These are phyloP conservation scores for Dryomyza anilis DNA, from an alignment of 2,888 invertebrate species.

Conservation along the genomic window DNA sequence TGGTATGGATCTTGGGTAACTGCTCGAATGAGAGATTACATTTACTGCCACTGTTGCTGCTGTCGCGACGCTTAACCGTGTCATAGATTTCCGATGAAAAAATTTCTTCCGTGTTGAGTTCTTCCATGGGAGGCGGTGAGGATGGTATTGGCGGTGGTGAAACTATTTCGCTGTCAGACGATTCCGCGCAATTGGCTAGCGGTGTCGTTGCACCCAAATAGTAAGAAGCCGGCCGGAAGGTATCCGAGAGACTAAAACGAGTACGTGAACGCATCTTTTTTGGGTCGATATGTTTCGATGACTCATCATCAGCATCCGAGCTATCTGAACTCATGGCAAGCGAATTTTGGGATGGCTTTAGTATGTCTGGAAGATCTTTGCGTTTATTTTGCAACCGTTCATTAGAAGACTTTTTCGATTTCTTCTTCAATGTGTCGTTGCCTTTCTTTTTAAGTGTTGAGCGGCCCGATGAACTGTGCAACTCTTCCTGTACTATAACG, in stretches of 20 bases:
- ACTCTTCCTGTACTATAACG: constrained; percentile 45
- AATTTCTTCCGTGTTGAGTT: constrained; percentile 69
- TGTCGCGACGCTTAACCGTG: constrained; percentile 57
- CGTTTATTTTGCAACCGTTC: constrained; percentile 57
- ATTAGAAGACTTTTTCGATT: constrained; percentile 49
- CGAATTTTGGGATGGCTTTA: constrained; percentile 63
- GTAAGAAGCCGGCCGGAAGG: constrained; percentile 86
- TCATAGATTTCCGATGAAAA: constrained; percentile 61
- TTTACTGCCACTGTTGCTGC: constrained; percentile 44
- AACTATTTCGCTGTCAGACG: constrained; percentile 79
- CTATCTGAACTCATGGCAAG: constrained; percentile 66
- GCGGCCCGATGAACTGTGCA: constrained; percentile 45
- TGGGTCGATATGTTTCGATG: constrained; percentile 74
- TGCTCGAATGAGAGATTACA: constrained; percentile 57
- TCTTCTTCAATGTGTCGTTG: constrained; percentile 52
- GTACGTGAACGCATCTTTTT: constrained; percentile 72
- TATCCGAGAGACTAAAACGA: constrained; percentile 85
- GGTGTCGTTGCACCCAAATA: constrained; percentile 76
- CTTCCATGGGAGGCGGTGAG: constrained; percentile 69
- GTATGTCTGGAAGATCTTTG: constrained; percentile 68
- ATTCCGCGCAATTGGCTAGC: constrained; percentile 73
- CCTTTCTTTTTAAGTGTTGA: constrained; percentile 59
- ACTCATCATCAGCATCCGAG: constrained; percentile 85
- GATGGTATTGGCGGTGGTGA: constrained; percentile 80
- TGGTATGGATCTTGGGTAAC: constrained; percentile 58